A percentile compares a stretch with the other conserved stretches of the same genome.
Conservation (phyloP, 2,888 invertebrate genomes). For the Acleris cristana region DNA sequence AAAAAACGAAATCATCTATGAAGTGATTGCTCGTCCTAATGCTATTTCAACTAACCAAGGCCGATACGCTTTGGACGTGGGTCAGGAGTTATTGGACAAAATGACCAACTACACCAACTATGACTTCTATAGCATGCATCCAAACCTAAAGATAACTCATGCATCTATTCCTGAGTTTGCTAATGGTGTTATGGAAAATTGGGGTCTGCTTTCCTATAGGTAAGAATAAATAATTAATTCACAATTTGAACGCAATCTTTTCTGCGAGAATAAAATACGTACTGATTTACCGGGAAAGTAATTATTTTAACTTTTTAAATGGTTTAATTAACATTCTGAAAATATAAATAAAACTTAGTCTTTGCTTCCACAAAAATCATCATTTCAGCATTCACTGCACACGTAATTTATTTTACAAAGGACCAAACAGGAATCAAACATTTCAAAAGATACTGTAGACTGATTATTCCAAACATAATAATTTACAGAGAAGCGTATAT, state of each 20-base stretch:
- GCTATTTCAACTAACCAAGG: conserved; percentile 65
- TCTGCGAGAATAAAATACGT: no score
- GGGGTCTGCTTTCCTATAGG: conserved; percentile 88
- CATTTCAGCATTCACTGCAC: no score
- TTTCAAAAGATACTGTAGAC: no score
- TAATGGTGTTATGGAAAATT: conserved; percentile 93
- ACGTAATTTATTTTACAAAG: no score
- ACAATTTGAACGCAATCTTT: no score
- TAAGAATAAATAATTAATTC: no score
- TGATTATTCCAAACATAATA: no score
- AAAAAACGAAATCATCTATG: conserved; percentile 52
- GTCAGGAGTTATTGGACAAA: conserved; percentile 65
- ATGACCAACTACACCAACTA: conserved; percentile 84
- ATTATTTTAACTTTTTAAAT: neutral
- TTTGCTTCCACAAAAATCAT: conserved; percentile 1
- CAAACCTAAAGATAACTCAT: conserved; percentile 84
- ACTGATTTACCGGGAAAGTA: conserved; percentile 73
- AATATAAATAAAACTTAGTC: neutral
- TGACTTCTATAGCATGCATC: conserved; percentile 74
- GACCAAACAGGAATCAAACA: no score
- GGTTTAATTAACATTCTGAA: neutral
- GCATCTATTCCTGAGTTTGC: conserved; percentile 91
- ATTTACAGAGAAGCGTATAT: conserved; percentile 71
- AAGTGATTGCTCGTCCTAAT: conserved; percentile 74
- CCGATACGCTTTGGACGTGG: conserved; percentile 67